phyloP scores from a whole-genome alignment of 2,113 vertebrate genomes.

The Equus przewalskii region DNA sequence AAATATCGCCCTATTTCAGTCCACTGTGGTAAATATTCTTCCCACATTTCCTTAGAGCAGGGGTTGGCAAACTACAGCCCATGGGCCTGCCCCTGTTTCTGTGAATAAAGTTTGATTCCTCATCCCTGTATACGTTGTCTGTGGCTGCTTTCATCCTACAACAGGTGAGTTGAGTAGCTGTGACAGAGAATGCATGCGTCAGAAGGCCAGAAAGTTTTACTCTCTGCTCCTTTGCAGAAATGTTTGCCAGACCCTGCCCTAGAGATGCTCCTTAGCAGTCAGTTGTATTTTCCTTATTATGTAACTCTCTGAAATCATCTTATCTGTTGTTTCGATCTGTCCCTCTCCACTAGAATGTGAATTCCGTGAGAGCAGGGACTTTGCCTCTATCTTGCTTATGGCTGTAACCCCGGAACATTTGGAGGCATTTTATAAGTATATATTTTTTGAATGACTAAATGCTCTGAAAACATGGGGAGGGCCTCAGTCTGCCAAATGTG shows the following conservation, averaged over 20 bases:
- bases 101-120: not conserved
- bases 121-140: not conserved
- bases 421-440: not conserved
- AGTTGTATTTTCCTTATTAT: not conserved
- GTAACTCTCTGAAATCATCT: not conserved
- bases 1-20: constrained; percentile 20
- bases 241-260: not conserved
- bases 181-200: not conserved
- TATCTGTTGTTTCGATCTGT: not conserved
- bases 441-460: not conserved
- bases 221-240: not conserved
- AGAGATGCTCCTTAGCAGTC: not conserved
- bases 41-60: not conserved
- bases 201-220: not conserved
- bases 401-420: not conserved
- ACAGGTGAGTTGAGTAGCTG: not conserved
- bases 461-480: not conserved
- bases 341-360: not conserved
- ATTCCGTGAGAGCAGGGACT: not conserved
- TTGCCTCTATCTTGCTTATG: not conserved
- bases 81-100: not conserved
- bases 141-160: not conserved
- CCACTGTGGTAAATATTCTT: not conserved
- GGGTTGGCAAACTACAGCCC: not conserved
- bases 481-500: not conserved